Evolutionary conservation across 1,140 invertebrate species (phyloP), one percentile per base, ranked within the genome.

Genomic region (Antheraea pernyi): DNA sequence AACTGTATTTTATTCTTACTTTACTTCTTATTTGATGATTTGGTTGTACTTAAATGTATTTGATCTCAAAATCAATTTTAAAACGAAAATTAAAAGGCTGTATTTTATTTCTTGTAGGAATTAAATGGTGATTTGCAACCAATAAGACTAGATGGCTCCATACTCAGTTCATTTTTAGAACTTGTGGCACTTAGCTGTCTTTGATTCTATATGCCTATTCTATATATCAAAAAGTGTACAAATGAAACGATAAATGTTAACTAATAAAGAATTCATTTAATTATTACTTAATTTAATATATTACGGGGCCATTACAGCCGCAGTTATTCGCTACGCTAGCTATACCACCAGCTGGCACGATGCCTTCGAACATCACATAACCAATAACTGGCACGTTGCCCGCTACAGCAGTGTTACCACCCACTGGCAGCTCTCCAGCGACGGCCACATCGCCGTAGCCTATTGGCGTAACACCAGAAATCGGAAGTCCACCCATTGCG

Each of bases 321-420:
- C 65, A 67, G 61, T 77, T 68, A n/a, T 74, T 87, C 18, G 82
- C 85, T 18, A 91, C 75, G 13, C 78, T 79, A 2, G 89, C 88
- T 9, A 80, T 70, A 42, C 88, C 88, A 46, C 77, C 81, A 2
- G 86, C 88, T 70, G 88, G 88, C 62, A 90, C 72, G 13, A 70
- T 78, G 0, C 88, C 88, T 53, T 90, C 88, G 63, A 90, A 90
- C 10, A 79, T 84, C 0, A 91, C 88, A 58, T 81, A 88, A 48
- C 88, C 88, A 71, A 91, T 84, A 0, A 91, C 83, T 69, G 88
- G 88, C 46, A 88, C 82, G 30, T 91, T 85, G 8, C 88, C 88
- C 46, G 75, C 65, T 0, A 88, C 75, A 3, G 79, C 84, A 9
- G 84, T 89, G 0, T 78, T 79, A 4, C 84, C 85, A 58, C 77